These are phyloP conservation scores for Paedocypris micromegethes DNA, from an alignment of 2,797 vertebrate genomes.

Conservation along the genomic window DNA sequence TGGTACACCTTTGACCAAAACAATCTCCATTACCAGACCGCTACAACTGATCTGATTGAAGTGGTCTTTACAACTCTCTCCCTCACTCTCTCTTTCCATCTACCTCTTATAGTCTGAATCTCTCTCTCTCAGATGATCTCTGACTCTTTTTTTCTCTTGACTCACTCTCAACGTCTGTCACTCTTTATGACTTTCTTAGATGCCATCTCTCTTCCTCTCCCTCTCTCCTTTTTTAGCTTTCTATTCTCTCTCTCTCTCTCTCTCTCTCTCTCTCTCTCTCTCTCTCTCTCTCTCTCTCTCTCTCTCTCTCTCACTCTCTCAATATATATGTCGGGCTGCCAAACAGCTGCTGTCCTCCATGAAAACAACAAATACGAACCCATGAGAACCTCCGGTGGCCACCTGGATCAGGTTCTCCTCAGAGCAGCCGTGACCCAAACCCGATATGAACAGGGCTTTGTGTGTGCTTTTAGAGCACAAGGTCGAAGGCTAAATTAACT, in stretches of 20 bases:
- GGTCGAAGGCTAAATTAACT: slow-evolving; percentile 43
- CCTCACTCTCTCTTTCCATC: slow-evolving; percentile 44
- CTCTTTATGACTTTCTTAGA: no score
- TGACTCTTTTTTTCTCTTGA: no score
- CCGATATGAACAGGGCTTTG: slow-evolving; percentile 21
- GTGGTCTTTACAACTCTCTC: slow-evolving; percentile 61
- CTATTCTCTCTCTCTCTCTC: slow-evolving; percentile 49
- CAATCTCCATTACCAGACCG: slow-evolving; percentile 56
- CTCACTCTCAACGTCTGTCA: no score
- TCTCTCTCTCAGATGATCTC: no score
- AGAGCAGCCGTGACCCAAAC: slow-evolving; percentile 35
- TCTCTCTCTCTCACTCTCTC: slow-evolving; percentile 13
- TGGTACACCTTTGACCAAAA: slow-evolving; percentile 45
- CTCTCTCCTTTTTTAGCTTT: no score
- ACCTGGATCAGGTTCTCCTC: slow-evolving; percentile 39
- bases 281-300: no score
- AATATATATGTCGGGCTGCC: slow-evolving; percentile 58
- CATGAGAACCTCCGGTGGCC: slow-evolving; percentile 31
- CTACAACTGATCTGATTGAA: slow-evolving; percentile 55
- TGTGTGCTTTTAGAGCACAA: slow-evolving; percentile 30
- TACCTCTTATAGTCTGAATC: no score
- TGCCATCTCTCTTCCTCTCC: no score
- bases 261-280: slow-evolving; percentile 56
- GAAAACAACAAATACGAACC: slow-evolving; percentile 43
- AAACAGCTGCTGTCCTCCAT: slow-evolving; percentile 57